phyloP scores from a whole-genome alignment of 2,113 vertebrate genomes.

The Girardinichthys multiradiatus region DNA sequence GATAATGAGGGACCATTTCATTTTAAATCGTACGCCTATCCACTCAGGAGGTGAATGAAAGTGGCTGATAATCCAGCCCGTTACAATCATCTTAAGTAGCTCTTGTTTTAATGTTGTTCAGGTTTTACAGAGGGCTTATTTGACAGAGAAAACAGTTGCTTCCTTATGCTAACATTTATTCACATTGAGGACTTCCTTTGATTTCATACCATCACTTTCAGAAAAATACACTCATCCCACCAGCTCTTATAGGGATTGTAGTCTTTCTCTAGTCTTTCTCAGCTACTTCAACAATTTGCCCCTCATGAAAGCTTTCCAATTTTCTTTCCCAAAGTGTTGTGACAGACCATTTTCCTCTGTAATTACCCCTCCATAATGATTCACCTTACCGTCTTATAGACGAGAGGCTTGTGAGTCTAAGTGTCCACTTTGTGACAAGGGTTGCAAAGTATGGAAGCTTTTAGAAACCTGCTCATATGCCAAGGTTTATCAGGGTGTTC shows the following conservation, averaged over 20 bases:
- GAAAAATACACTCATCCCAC: conserved; percentile 72
- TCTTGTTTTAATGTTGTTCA: too few relatives aligned
- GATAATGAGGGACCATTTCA: too few relatives aligned
- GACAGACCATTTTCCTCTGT: neutral
- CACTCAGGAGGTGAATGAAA: too few relatives aligned
- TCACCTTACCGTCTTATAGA: conserved; percentile 73
- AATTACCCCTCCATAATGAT: conserved; percentile 24
- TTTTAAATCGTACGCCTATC: too few relatives aligned
- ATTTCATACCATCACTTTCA: too few relatives aligned
- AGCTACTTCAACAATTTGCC: conserved; percentile 84
- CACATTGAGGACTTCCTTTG: too few relatives aligned
- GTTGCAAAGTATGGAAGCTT: conserved; percentile 84
- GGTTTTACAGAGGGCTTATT: too few relatives aligned
- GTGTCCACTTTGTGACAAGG: conserved; percentile 92
- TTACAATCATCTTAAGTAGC: too few relatives aligned
- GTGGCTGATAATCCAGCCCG: too few relatives aligned
- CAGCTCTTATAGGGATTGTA: conserved; percentile 79
- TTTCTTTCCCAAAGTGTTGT: conserved; percentile 59
- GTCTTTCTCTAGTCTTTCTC: conserved; percentile 85
- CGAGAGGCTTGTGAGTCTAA: conserved; percentile 89
- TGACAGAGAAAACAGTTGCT: too few relatives aligned
- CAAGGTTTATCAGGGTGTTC: conserved; percentile 79
- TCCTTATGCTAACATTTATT: too few relatives aligned
- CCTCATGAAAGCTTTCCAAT: conserved; percentile 85
- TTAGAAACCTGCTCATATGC: conserved; percentile 90